A percentile compares a stretch with the other conserved stretches of the same genome.
phyloP scores from a whole-genome alignment of 2,113 vertebrate species.

The Polypterus senegalus region DNA sequence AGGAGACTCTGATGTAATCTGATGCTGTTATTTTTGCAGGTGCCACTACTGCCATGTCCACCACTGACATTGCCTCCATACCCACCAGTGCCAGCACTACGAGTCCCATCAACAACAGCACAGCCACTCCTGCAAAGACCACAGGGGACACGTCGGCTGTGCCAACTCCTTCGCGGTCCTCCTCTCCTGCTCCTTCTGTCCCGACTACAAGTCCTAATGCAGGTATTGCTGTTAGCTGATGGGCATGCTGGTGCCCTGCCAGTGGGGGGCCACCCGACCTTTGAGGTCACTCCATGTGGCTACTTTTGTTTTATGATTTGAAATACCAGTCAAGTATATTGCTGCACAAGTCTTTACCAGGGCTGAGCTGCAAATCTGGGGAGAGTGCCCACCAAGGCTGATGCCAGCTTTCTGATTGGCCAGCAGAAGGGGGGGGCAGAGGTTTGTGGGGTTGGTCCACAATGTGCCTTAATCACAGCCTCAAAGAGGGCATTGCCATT shows the following conservation, averaged over 20 bases:
- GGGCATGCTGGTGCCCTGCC: background rate
- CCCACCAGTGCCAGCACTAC: background rate
- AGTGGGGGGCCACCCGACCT: background rate
- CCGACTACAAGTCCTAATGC: background rate
- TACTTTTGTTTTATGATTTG: background rate
- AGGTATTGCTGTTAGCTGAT: background rate
- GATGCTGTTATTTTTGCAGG: background rate
- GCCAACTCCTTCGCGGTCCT: background rate
- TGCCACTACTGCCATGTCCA: slow-evolving; percentile 1
- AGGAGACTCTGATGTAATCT: background rate
- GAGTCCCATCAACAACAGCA: background rate
- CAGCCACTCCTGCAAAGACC: background rate
- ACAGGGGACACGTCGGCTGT: background rate
- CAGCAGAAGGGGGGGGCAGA: no score
- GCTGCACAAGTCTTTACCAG: background rate
- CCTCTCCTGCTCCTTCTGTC: background rate
- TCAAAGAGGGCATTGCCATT: no score
- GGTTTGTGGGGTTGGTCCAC: no score
- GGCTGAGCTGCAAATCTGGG: no score
- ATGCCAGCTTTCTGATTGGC: no score
- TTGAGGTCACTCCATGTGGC: background rate
- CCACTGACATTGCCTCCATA: background rate
- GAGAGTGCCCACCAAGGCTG: no score
- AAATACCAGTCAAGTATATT: background rate
- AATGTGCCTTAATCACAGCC: no score